Evolutionary conservation across 2,888 invertebrate genomes (phyloP), one percentile per base, ranked within the genome.

Genomic region (Heliothis peltigera): DNA sequence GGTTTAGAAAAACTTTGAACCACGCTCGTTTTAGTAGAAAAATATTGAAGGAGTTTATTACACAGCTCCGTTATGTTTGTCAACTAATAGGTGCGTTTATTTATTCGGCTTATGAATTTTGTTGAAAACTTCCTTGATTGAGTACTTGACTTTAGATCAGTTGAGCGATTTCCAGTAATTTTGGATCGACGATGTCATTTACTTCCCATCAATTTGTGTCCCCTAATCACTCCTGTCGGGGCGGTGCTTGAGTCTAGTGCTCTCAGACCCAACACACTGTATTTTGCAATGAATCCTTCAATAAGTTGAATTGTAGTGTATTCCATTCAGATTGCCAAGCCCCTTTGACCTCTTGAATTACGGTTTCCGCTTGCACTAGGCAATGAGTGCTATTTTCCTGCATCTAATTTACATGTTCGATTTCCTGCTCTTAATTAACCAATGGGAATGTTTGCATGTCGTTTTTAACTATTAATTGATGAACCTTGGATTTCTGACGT

Each of bases 1-100:
- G 53, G 75, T 77, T 78, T 68, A 65, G 66, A 75, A 76, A 75
- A 80, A 77, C 79, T 71, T 64, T 72, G 71, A 69, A 63, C 21
- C 60, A 61, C 64, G 64, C 51, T 51, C 65, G 66, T 77, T 78
- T 71, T 71, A 73, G 60, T 75, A 72, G 60, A 80, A 79, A 68
- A 80, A 72, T 64, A 80, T 77, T 69, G 64, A 57, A 53, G 22
- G 35, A 62, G 61, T 71, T 60, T 46, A 62, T 25, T 60, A 58
- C 55, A 48, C 53, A 53, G 71, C 64, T 60, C 43, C 21, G 70
- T 55, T 44, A n/a, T 73, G 58, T 76, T 74, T 77, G 77, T 61
- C 54, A 54, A 65, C 57, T 58, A 48, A 59, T 54, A 56, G 32
- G 53, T 43, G 42, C 66, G 53, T 54, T 60, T 57, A 47, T 32